These are phyloP conservation scores for Augochlorella aurata DNA, from an alignment of 2,888 invertebrate genomes.

Conservation along the genomic window DNA sequence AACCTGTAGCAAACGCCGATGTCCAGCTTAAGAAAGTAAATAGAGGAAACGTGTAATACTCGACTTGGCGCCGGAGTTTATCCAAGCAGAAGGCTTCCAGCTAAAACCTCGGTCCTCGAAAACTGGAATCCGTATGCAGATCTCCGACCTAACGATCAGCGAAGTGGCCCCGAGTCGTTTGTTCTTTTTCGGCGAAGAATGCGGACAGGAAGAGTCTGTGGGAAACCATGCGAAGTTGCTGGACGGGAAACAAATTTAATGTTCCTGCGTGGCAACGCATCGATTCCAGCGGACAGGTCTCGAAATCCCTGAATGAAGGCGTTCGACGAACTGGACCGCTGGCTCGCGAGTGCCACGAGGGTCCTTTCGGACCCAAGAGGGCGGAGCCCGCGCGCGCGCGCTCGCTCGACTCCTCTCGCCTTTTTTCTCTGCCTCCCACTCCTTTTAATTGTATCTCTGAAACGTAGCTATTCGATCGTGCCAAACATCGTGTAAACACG, in stretches of 20 bases:
- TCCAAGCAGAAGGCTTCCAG: too few species aligned
- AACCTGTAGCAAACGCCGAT: too few species aligned
- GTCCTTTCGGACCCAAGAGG: constrained; percentile 46
- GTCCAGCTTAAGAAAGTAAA: too few species aligned
- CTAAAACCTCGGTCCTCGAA: too few species aligned
- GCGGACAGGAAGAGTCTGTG: not conserved
- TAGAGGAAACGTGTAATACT: too few species aligned
- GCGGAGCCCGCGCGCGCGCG: constrained; percentile 42
- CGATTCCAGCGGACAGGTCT: constrained; percentile 33
- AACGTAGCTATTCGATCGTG: constrained; percentile 68
- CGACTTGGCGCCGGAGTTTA: too few species aligned
- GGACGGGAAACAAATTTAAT: constrained; percentile 9
- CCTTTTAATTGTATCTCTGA: constrained; percentile 66
- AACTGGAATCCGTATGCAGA: not conserved
- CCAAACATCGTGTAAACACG: constrained; percentile 63
- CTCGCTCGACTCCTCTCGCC: constrained; percentile 40
- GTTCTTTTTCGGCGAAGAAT: not conserved
- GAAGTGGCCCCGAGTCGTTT: not conserved
- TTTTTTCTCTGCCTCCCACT: constrained; percentile 40
- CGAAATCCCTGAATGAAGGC: constrained; percentile 26
- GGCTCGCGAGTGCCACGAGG: constrained; percentile 28
- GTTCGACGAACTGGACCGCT: constrained; percentile 11
- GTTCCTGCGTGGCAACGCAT: not conserved
- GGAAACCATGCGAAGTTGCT: not conserved
- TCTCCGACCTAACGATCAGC: not conserved